Conservation (phyloP, 2,113 vertebrate genomes). For the Vombatus ursinus region DNA sequence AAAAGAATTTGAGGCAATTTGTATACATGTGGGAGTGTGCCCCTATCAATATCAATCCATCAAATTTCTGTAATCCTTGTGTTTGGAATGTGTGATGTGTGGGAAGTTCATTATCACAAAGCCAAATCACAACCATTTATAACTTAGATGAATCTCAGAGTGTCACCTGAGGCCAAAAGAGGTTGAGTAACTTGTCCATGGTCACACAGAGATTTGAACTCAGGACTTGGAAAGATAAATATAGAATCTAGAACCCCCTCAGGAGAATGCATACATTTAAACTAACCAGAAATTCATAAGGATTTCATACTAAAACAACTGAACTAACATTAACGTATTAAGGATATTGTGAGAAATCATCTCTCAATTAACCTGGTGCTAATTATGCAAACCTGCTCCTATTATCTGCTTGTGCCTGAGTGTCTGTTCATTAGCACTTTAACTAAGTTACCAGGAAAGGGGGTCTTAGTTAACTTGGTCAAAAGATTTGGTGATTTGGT, state of each 20-base stretch:
- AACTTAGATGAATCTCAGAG: background rate
- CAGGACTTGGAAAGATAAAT: background rate
- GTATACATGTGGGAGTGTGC: background rate
- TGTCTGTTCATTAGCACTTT: background rate
- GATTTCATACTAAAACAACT: background rate
- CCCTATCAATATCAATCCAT: background rate
- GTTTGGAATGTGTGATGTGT: background rate
- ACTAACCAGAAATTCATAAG: background rate
- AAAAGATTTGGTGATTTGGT: background rate
- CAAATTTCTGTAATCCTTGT: background rate
- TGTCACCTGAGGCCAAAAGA: background rate
- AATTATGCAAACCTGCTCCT: background rate
- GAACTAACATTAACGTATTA: background rate
- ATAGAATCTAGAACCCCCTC: background rate
- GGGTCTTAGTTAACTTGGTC: background rate
- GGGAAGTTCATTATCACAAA: background rate
- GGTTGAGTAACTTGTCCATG: background rate
- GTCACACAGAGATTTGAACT: background rate
- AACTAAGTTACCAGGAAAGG: background rate
- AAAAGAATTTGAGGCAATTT: background rate
- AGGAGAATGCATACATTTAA: background rate
- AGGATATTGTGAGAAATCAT: background rate
- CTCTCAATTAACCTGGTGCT: background rate
- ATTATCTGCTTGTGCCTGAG: background rate
- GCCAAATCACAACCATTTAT: background rate